Evolutionary conservation across 23 tunicate species (phyloP), one percentile per base, ranked within the genome.

Genomic region (Styela plicata): DNA sequence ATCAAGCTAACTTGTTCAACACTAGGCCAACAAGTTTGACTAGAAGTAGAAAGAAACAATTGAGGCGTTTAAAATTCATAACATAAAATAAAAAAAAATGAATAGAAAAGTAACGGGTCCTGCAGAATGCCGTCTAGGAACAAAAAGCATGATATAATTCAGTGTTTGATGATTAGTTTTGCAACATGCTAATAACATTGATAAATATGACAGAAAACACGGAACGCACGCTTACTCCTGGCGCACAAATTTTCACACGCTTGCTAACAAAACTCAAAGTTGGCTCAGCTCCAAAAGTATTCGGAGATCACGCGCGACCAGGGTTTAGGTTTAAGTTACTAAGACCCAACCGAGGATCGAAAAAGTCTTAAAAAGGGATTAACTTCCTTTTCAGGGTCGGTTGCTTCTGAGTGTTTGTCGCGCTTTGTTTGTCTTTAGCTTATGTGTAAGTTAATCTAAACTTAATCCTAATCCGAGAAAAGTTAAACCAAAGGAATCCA

Each of bases 391-490:
- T 76, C 66, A 53, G 66, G 81, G 81, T 76, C 81, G 81, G 63
- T 76, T 76, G 64, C 66, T 24, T 24, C 81, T 76, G 66, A 76
- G 81, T 76, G 81, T 52, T 76, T 53, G 81, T 76, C 81, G 26
- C 27, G 24, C n/a, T 24, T 25, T 76, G 81, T 76, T 76, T 76
- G 81, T 52, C 66, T 76, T 76, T 76, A 33, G 29, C 81, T 76
- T 53, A 76, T 67, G 66, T 29, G 64, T 33, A 76, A 76, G 81
- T 37, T 76, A 53, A 76, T 76, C 81, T 29, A 20, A 36, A 20
- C 22, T 53, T 76, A 76, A 76, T 76, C 81, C 81, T 44, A 76
- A 76, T 52, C 81, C 81, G 81, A 53, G 64, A 36, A 76, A 76
- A 76, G 81, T 76, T 76, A 76, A 44, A 33, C 66, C 81, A 36